Conservation (phyloP, 1,140 invertebrate genomes). For the Papilio glaucus region DNA sequence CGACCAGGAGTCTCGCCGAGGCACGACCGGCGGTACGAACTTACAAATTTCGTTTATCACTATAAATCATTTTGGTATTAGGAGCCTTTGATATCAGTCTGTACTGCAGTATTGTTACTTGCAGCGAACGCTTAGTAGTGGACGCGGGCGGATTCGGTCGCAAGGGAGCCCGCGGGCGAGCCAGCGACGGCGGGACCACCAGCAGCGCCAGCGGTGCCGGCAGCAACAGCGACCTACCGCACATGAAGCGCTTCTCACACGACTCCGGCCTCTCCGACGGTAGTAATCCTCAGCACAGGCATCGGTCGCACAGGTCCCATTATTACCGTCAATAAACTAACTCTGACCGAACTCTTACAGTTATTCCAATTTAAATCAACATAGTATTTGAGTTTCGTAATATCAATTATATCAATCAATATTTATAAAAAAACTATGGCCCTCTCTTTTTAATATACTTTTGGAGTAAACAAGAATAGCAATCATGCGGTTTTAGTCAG, state of each 20-base stretch:
- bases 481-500: no score
- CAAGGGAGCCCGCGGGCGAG: conserved; percentile 7
- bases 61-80: neutral
- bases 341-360: no score
- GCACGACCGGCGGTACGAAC: conserved; percentile 38
- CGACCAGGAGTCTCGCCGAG: conserved; percentile 44
- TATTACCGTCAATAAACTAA: conserved; percentile 1
- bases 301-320: conserved; percentile 50
- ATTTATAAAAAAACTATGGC: no score
- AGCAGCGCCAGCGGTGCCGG: conserved; percentile 29
- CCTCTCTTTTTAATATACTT: no score
- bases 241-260: conserved; percentile 61
- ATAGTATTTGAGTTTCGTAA: no score
- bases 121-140: conserved; percentile 59
- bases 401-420: no score
- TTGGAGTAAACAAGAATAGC: no score
- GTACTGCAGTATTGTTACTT: conserved; percentile 8
- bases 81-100: neutral
- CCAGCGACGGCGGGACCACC: conserved; percentile 24
- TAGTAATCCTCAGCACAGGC: conserved; percentile 50
- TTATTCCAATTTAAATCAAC: no score
- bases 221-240: conserved; percentile 18
- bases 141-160: conserved; percentile 51
- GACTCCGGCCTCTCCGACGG: conserved; percentile 68
- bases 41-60: no score